A percentile compares a stretch with the other conserved stretches of the same genome.
phyloP scores from a whole-genome alignment of 2,113 vertebrate genomes.

The Gorsachius goisagi region DNA sequence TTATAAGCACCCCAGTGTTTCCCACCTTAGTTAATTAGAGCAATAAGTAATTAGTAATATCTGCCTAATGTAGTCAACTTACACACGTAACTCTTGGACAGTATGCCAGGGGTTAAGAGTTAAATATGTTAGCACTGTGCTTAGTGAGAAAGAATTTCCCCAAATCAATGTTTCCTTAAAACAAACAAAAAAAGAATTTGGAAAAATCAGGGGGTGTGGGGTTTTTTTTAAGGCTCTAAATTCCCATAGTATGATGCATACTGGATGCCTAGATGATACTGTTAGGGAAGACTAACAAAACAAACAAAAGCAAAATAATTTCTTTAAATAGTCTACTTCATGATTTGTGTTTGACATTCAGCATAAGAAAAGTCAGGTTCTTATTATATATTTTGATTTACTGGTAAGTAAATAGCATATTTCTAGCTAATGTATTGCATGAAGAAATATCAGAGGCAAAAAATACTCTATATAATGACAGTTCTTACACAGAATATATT shows the following conservation, averaged over 20 bases:
- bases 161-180: neutral
- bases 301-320: neutral
- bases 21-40: neutral
- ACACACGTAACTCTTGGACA: neutral
- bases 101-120: neutral
- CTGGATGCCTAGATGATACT: neutral
- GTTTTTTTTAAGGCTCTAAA: neutral
- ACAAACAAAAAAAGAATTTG: neutral
- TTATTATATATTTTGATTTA: neutral
- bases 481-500: neutral
- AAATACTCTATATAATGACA: neutral
- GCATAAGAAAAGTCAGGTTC: neutral
- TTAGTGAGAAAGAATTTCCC: neutral
- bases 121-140: neutral
- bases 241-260: neutral
- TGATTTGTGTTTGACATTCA: neutral
- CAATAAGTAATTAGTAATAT: neutral
- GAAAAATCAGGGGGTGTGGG: neutral
- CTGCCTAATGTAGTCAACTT: neutral
- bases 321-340: neutral
- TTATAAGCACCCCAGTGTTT: neutral
- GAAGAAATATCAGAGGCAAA: neutral
- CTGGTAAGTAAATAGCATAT: neutral
- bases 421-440: neutral
- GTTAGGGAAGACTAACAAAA: neutral